Evolutionary conservation across 2,888 invertebrate genomes (phyloP), one percentile per base, ranked within the genome.

Genomic region (Diloba caeruleocephala): DNA sequence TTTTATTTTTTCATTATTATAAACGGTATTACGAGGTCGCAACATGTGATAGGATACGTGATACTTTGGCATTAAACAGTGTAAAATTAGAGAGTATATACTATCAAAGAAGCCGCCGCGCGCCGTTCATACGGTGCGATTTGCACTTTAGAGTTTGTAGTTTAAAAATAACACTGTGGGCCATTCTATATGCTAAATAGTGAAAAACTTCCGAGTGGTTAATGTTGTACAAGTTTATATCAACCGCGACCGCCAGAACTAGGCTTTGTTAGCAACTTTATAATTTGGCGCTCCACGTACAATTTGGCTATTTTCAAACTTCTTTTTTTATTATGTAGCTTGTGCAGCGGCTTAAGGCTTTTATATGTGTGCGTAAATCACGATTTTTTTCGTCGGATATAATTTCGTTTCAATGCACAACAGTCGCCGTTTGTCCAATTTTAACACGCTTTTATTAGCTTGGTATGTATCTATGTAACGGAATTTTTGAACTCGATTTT

Each of bases 111-210:
- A 72, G 60, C 68, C 72, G 59, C 58, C 56, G 71, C 67, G 72
- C 72, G 59, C 58, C 56, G 71, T 68, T 71, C 76, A 81, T 78
- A 80, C 70, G 77, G 71, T 63, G 55, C 53, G 69, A 84, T 87
- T 87, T 84, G 81, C 85, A 87, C 87, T 82, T 82, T 84, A 84
- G 84, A 85, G 83, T 82, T 77, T 75, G 64, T 71, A 63, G 72
- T 66, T 76, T 79, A 85, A 86, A 87, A 87, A 85, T 84, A 85
- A 81, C 79, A 54, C 68, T 41, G 38, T 54, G 48, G 70, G 76
- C 77, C 76, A 77, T 83, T 87, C 81, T 86, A 83, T 85, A 86
- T 85, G 85, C 80, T 84, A 87, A 84, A 74, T 74, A 81, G 81
- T 63, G 57, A 58, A 53, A 55, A 81, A 82, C 78, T 84, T 79